Evolutionary conservation across 2,797 vertebrate species (phyloP), one percentile per base, ranked within the genome.

Genomic region (Crax fasciolata): DNA sequence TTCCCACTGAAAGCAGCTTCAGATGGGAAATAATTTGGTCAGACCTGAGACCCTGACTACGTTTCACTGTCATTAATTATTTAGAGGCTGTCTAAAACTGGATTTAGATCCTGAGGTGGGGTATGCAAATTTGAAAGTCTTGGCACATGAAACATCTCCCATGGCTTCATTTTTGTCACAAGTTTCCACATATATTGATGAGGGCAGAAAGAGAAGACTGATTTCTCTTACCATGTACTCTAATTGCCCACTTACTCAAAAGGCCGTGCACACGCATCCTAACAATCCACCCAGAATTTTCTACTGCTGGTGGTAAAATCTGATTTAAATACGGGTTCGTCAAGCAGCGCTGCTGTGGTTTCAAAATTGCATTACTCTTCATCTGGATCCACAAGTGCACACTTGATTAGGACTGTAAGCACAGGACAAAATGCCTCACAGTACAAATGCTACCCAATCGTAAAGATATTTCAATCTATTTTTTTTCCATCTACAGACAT

Each of bases 11-110:
- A 62, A 51, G 15, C 25, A 10, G 10, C 23, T 63, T 89, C 61
- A 77, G 44, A 63, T 57, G 44, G 92, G 63, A 77, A 90, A 89
- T 2, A 57, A 72, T 41, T 68, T 58, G 27, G 57, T 85, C 58
- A 75, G 25, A 87, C 38, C 46, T 2, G 10, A 80, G 48, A 23
- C 38, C 84, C 65, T 68, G 66, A 87, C 87, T 92, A 83, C 52
- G n/a, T 79, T 82, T 95, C 77, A 52, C 38, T 84, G 38, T 39
- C 65, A 49, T 89, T 68, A 87, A 87, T 95, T 94, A 91, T 93
- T 95, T 84, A 96, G 54, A 84, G 89, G 32, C 58, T 3, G 1
- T 83, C 72, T 46, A 82, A 84, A 88, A 80, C 74, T 80, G 49
- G 18, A 80, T 85, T 89, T 80, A 77, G 81, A 93, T 77, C 68